These are phyloP conservation scores for Megalopta genalis DNA, from an alignment of 1,140 invertebrate species.

Conservation along the genomic window DNA sequence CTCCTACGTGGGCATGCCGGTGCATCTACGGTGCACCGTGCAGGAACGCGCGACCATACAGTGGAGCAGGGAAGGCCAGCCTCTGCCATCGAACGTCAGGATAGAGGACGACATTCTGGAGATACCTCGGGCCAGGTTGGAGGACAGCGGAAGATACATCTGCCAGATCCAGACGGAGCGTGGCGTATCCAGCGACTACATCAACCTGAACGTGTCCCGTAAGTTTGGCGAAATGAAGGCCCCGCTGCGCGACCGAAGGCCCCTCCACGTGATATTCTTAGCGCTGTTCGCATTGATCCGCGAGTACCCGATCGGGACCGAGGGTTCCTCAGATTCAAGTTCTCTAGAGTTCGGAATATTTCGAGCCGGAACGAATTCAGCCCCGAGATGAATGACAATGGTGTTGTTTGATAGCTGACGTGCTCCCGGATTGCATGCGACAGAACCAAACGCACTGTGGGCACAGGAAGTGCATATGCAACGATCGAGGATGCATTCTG, in stretches of 20 bases:
- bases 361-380: neutral
- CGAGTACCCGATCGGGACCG: too few relatives aligned
- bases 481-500: constrained; percentile 82
- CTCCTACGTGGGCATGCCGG: constrained; percentile 81
- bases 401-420: constrained; percentile 79
- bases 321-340: too few relatives aligned
- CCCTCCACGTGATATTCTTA: too few relatives aligned
- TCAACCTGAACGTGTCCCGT: constrained; percentile 86
- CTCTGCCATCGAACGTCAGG: constrained; percentile 76
- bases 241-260: too few relatives aligned
- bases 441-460: constrained; percentile 74
- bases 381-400: too few relatives aligned
- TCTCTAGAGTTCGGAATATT: too few relatives aligned
- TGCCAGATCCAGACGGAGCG: constrained; percentile 82
- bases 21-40: constrained; percentile 82
- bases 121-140: constrained; percentile 78
- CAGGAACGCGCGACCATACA: constrained; percentile 76
- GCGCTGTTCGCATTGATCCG: too few relatives aligned
- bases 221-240: constrained; percentile 75
- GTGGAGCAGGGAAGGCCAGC: constrained; percentile 81
- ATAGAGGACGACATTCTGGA: constrained; percentile 73
- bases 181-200: constrained; percentile 82
- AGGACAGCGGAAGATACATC: constrained; percentile 86
- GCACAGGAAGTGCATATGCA: constrained; percentile 83
- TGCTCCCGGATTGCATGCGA: constrained; percentile 78